phyloP scores from a whole-genome alignment of 37 sponge, comb jelly and placozoan genomes.

The Ianthella basta region DNA sequence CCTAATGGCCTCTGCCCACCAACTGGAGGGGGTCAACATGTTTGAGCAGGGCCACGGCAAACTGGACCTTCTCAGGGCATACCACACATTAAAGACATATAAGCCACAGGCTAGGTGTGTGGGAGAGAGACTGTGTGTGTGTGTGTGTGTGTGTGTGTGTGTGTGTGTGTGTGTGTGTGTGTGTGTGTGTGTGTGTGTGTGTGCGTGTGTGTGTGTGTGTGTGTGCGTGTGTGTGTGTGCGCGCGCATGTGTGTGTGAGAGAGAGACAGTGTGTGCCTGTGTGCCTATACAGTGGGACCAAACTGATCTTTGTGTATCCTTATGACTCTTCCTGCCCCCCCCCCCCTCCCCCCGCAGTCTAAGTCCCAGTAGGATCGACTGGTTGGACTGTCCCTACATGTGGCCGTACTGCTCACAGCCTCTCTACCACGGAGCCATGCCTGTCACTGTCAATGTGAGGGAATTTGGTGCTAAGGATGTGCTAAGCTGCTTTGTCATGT shows the following conservation, averaged over 20 bases:
- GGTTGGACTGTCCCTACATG: conserved; percentile 98
- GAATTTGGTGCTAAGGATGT: too few relatives aligned
- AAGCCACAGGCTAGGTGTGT: conserved; percentile 82
- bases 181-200: not conserved
- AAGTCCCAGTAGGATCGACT: conserved; percentile 91
- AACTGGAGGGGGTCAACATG: conserved; percentile 84
- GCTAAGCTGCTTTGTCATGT: not conserved
- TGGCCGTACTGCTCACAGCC: conserved; percentile 99
- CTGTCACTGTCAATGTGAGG: conserved; percentile 92
- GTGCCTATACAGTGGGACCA: too few relatives aligned
- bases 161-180: not conserved
- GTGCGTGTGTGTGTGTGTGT: too few relatives aligned
- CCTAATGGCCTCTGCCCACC: conserved; percentile 91
- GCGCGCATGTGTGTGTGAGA: too few relatives aligned
- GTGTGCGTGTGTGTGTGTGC: too few relatives aligned
- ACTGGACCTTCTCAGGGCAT: conserved; percentile 89
- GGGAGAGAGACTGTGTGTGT: not conserved
- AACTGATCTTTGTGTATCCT: too few relatives aligned
- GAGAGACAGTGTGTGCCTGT: too few relatives aligned
- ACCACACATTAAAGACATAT: conserved; percentile 78
- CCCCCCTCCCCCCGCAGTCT: conserved; percentile 43
- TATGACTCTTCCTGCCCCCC: not conserved
- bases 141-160: conserved; percentile 1
- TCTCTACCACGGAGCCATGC: conserved; percentile 88
- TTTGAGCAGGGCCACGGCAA: conserved; percentile 98